Evolutionary conservation across 2,113 vertebrate genomes (phyloP).

Genomic region (Anarhynchus alexandrinus): DNA sequence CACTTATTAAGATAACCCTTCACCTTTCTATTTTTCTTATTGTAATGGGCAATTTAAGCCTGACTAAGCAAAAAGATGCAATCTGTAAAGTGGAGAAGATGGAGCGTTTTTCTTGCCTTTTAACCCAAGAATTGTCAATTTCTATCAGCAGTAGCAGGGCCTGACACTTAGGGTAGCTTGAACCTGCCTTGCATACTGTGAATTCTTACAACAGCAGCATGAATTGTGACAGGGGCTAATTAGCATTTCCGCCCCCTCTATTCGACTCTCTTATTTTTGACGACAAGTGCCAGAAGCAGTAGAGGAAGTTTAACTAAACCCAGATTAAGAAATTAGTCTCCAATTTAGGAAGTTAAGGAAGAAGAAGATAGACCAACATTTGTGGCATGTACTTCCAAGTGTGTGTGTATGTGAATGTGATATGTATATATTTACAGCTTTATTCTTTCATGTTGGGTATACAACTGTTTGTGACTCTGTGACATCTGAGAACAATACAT

Average conservation of each 20-base stretch:
- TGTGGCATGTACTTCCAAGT: not conserved
- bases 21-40: not conserved
- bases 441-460: not conserved
- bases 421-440: not conserved
- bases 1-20: not conserved
- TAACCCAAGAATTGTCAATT: constrained; percentile 56
- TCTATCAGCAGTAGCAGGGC: constrained; percentile 25
- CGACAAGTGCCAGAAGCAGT: constrained; percentile 53
- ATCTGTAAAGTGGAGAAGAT: not conserved
- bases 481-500: not conserved
- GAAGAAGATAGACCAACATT: not conserved
- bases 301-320: constrained; percentile 73
- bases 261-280: constrained; percentile 64
- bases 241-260: constrained; percentile 73
- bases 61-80: not conserved
- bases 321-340: constrained; percentile 61
- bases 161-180: constrained; percentile 42
- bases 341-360: constrained; percentile 32
- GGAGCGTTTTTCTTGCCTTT: constrained; percentile 48
- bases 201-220: constrained; percentile 72
- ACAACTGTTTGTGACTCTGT: not conserved
- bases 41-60: not conserved
- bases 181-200: constrained; percentile 75
- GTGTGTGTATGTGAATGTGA: not conserved
- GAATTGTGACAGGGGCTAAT: constrained; percentile 77